These are phyloP conservation scores for Chymomyza caudatula DNA, from an alignment of 2,888 invertebrate species.

Conservation along the genomic window DNA sequence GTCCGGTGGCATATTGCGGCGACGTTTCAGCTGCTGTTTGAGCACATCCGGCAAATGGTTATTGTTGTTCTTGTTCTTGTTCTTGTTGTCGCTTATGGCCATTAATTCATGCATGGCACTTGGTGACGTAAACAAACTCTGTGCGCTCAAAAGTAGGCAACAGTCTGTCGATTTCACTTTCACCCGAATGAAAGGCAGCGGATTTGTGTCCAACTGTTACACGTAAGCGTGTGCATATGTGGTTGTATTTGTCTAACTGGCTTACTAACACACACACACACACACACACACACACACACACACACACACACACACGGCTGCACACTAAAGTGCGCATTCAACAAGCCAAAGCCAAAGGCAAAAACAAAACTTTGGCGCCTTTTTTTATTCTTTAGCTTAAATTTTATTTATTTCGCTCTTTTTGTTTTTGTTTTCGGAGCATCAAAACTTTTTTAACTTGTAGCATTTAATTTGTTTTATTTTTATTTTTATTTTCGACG, in stretches of 20 bases:
- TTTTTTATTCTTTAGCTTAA: constrained; percentile 39
- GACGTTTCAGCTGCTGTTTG: constrained; percentile 58
- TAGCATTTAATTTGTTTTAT: constrained; percentile 33
- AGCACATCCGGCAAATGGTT: constrained; percentile 38
- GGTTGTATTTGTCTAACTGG: constrained; percentile 48
- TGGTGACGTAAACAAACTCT: constrained; percentile 30
- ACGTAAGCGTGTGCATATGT: constrained; percentile 15
- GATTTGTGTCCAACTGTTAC: background rate
- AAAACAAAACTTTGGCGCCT: constrained; percentile 17
- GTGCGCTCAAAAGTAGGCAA: constrained; percentile 49
- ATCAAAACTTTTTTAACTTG: constrained; percentile 35
- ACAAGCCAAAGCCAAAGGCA: constrained; percentile 16
- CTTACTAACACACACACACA: constrained; percentile 29
- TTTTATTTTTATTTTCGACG: constrained; percentile 30
- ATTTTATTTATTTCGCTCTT: constrained; percentile 44
- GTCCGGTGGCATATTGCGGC: constrained; percentile 28
- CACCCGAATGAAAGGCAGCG: constrained; percentile 7
- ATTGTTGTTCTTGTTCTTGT: constrained; percentile 14
- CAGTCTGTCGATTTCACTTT: constrained; percentile 57
- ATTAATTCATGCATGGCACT: constrained; percentile 40
- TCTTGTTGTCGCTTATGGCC: constrained; percentile 3
- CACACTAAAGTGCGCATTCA: constrained; percentile 18
- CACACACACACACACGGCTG: background rate
- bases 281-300: background rate
- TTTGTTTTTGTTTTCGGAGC: constrained; percentile 36